These are phyloP conservation scores for Caenorhabditis sp. DNA, from an alignment of 2,888 invertebrate genomes.

Conservation along the genomic window DNA sequence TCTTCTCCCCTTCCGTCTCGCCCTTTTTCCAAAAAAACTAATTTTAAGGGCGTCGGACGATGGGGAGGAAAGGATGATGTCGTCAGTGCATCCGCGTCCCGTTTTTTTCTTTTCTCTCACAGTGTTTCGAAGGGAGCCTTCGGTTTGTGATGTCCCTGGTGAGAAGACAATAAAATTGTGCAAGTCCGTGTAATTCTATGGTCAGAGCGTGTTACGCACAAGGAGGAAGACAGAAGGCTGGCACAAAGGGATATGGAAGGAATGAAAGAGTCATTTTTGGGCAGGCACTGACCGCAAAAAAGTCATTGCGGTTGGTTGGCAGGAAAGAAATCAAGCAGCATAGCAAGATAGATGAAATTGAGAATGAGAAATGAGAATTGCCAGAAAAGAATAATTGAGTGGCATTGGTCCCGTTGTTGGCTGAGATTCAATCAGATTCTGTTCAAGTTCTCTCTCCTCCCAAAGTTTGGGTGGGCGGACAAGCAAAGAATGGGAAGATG, in stretches of 20 bases:
- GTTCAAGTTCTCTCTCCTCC: too few relatives aligned
- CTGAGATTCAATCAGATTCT: too few relatives aligned
- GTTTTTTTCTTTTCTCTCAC: conserved; percentile 21
- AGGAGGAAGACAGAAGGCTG: conserved; percentile 11
- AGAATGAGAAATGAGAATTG: background rate
- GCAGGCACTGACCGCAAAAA: background rate
- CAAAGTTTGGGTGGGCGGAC: too few relatives aligned
- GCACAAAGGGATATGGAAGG: conserved; percentile 21
- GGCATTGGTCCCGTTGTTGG: too few relatives aligned
- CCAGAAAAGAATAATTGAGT: conserved; percentile 16
- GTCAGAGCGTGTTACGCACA: conserved; percentile 53
- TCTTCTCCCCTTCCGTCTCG: background rate
- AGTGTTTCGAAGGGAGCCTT: conserved; percentile 26
- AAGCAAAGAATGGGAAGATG: too few relatives aligned
- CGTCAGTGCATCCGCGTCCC: conserved; percentile 24
- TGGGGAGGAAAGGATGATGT: too few relatives aligned
- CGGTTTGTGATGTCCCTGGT: conserved; percentile 64
- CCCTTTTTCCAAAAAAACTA: conserved; percentile 41
- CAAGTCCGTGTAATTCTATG: conserved; percentile 58
- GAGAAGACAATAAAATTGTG: conserved; percentile 67
- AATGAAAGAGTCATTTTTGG: conserved; percentile 57
- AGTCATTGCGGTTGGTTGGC: background rate
- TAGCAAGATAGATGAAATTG: background rate
- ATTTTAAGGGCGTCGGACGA: conserved; percentile 36
- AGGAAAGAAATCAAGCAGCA: background rate